Conservation (phyloP, 1,140 invertebrate species). For the Hypothenemus hampei region DNA sequence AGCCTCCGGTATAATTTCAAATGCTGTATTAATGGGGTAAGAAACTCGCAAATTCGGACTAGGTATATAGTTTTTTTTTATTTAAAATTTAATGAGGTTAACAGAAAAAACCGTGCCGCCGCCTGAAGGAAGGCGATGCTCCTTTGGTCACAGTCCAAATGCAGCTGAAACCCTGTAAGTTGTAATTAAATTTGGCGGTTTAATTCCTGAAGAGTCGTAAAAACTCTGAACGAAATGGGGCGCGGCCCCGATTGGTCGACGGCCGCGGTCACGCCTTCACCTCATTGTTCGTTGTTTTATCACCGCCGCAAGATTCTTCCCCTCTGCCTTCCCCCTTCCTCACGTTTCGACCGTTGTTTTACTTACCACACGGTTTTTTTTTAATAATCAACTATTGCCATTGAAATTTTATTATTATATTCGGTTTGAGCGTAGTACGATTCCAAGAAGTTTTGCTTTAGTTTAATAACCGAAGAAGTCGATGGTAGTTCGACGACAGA, state of each 20-base stretch:
- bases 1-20: too few species aligned
- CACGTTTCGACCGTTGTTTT: too few species aligned
- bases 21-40: too few species aligned
- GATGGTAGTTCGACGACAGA: too few species aligned
- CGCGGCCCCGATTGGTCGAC: slow-evolving; percentile 13
- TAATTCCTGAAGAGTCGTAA: slow-evolving; percentile 29
- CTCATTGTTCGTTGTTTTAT: slow-evolving; percentile 18
- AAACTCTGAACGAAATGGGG: slow-evolving; percentile 17
- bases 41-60: too few species aligned
- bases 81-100: too few species aligned
- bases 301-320: slow-evolving; percentile 3
- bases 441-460: slow-evolving; percentile 3
- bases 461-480: not conserved
- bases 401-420: slow-evolving; percentile 7
- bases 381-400: not conserved
- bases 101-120: too few species aligned
- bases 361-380: too few species aligned
- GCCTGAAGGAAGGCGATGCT: too few species aligned
- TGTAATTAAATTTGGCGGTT: slow-evolving; percentile 32
- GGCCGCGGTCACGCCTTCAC: slow-evolving; percentile 14
- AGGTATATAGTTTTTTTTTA: too few species aligned
- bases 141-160: slow-evolving; percentile 10
- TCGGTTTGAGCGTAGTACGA: slow-evolving; percentile 2
- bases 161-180: slow-evolving; percentile 6
- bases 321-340: not conserved